A percentile compares a stretch with the other conserved stretches of the same genome.
These are phyloP conservation scores for Alentia gelatinosa DNA, from an alignment of 2,888 invertebrate species.

Conservation along the genomic window DNA sequence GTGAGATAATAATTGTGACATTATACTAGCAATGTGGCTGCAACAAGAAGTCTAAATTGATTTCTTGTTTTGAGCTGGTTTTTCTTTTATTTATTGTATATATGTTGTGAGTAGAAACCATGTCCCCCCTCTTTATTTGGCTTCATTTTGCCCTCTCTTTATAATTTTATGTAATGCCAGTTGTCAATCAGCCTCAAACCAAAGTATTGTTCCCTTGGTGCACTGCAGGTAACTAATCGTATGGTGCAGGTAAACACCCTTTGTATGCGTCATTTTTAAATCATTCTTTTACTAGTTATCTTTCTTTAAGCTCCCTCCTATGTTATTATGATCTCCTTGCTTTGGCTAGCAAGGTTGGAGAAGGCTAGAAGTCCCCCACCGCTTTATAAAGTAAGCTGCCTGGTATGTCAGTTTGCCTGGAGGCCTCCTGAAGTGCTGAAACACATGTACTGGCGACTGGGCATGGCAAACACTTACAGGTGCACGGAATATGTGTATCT, in stretches of 20 bases:
- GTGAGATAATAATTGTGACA: too few species aligned
- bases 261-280: not conserved
- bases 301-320: not conserved
- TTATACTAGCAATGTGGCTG: too few species aligned
- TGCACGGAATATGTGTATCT: not conserved
- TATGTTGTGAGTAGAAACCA: not conserved
- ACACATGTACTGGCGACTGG: too few species aligned
- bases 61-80: too few species aligned
- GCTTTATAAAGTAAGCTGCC: not conserved
- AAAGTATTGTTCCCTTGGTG: conserved; percentile 8
- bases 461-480: not conserved
- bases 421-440: too few species aligned
- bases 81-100: too few species aligned
- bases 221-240: not conserved
- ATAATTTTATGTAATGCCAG: not conserved
- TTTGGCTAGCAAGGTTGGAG: not conserved
- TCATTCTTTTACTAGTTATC: not conserved
- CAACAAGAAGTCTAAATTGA: too few species aligned
- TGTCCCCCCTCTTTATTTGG: too few species aligned
- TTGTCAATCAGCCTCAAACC: not conserved
- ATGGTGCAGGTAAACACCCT: conserved; percentile 1
- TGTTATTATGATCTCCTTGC: not conserved
- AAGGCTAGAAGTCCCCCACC: not conserved
- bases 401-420: too few species aligned
- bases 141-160: not conserved